phyloP scores from a whole-genome alignment of 2,797 vertebrate species.

The Oryzias dopingdopingensis region DNA sequence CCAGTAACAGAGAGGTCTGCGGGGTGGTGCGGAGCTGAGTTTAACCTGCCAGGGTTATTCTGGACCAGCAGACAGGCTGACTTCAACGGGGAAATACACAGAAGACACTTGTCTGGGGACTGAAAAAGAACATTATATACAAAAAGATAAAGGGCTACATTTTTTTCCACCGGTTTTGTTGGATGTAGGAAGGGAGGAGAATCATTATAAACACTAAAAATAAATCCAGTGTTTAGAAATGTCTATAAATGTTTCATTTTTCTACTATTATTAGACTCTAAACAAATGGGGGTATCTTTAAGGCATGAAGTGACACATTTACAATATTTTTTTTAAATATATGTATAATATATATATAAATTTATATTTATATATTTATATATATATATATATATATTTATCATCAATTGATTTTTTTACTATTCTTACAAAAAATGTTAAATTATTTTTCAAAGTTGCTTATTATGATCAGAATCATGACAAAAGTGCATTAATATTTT shows the following conservation, averaged over 20 bases:
- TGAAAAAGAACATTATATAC: conserved; percentile 61
- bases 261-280: no score
- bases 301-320: no score
- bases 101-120: conserved; percentile 44
- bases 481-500: no score
- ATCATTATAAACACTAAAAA: not conserved
- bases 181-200: not conserved
- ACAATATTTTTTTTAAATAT: no score
- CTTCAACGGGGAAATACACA: conserved; percentile 58
- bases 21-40: conserved; percentile 58
- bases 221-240: not conserved
- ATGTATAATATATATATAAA: no score
- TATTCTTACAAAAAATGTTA: no score
- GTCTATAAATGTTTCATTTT: not conserved
- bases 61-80: conserved; percentile 60
- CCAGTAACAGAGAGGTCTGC: conserved; percentile 68
- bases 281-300: no score
- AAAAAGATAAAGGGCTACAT: conserved; percentile 33
- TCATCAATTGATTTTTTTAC: no score
- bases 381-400: no score
- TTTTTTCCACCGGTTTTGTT: conserved; percentile 11
- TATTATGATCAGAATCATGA: no score
- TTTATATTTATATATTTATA: no score
- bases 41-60: conserved; percentile 66
- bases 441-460: no score